Evolutionary conservation across 2,113 vertebrate species (phyloP).

Genomic region (Phylloscopus trochiloides): DNA sequence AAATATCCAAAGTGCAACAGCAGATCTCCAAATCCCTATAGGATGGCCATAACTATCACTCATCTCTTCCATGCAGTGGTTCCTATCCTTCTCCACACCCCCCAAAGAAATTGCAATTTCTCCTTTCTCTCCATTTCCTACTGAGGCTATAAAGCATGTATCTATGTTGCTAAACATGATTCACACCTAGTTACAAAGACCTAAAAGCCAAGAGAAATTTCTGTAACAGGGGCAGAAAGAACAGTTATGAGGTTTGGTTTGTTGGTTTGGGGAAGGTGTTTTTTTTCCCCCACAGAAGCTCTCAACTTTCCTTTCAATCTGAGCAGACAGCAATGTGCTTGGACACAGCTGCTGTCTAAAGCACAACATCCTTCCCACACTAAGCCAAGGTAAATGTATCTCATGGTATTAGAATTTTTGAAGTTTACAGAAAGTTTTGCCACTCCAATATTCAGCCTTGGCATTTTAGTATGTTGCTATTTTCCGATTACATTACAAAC

Average conservation of each 20-base stretch:
- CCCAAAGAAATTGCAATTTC: neutral
- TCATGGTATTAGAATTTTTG: neutral
- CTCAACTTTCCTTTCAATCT: neutral
- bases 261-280: neutral
- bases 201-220: neutral
- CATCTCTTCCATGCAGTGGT: neutral
- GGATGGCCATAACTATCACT: neutral
- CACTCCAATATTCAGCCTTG: neutral
- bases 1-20: neutral
- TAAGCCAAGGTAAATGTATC: neutral
- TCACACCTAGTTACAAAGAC: neutral
- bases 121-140: neutral
- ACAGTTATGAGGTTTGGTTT: neutral
- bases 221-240: neutral
- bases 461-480: neutral
- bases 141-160: neutral
- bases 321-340: neutral
- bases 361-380: neutral
- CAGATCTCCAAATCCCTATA: neutral
- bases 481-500: neutral
- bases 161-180: neutral
- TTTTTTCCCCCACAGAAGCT: rapidly evolving
- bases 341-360: neutral
- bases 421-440: neutral
- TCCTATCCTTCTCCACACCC: neutral